phyloP scores from a whole-genome alignment of 2,888 invertebrate species.

The Athetis lepigone region DNA sequence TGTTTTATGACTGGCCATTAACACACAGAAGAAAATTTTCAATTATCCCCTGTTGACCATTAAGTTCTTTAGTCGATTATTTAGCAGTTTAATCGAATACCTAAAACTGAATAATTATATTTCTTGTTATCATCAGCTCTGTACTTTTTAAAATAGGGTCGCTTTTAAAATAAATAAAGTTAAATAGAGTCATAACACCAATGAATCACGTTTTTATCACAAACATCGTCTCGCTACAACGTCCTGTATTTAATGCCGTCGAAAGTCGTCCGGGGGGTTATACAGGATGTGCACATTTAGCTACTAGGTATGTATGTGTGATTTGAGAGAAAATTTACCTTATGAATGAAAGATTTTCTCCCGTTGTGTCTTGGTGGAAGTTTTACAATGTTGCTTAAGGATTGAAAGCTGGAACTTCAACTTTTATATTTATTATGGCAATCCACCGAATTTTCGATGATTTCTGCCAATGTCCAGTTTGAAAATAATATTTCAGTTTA shows the following conservation, averaged over 20 bases:
- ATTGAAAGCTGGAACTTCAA: no score
- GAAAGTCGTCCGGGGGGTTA: slow-evolving; percentile 68
- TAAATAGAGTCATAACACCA: slow-evolving; percentile 28
- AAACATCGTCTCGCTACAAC: slow-evolving; percentile 44
- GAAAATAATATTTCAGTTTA: no score
- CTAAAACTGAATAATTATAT: no score
- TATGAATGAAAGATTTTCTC: slow-evolving; percentile 46
- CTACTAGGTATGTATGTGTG: slow-evolving; percentile 6
- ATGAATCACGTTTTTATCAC: slow-evolving; percentile 36
- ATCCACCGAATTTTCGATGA: no score
- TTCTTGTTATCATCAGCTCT: no score
- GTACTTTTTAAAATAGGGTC: no score
- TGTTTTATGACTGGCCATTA: no score
- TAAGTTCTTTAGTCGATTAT: slow-evolving; percentile 10
- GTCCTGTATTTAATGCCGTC: slow-evolving; percentile 57
- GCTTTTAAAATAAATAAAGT: no score
- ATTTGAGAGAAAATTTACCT: slow-evolving; percentile 56
- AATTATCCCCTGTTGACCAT: slow-evolving; percentile 1
- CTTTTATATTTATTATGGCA: no score
- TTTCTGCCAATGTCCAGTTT: no score
- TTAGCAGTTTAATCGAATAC: neutral
- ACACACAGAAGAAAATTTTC: neutral
- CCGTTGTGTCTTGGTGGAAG: neutral
- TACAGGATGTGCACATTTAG: slow-evolving; percentile 65
- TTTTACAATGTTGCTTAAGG: neutral